A percentile compares a stretch with the other conserved stretches of the same genome.
Evolutionary conservation across 2,113 vertebrate genomes (phyloP).

Genomic region (Lanius ludovicianus): DNA sequence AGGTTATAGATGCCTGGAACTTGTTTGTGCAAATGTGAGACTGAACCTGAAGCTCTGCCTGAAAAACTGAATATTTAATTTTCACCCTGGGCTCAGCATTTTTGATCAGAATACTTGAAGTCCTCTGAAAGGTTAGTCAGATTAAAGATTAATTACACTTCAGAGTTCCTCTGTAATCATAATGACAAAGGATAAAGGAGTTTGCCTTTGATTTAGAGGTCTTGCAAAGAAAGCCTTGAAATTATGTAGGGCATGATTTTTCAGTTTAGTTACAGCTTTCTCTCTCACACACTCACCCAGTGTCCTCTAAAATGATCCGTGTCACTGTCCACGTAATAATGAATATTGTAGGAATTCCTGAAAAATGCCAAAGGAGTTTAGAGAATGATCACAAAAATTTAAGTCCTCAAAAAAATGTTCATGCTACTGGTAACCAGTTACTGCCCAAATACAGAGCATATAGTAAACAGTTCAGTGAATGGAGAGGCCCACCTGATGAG

Average conservation of each 20-base stretch:
- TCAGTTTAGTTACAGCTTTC: neutral
- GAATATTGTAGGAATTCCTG: constrained; percentile 87
- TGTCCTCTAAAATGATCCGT: constrained; percentile 86
- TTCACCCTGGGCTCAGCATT: neutral
- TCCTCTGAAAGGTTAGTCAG: neutral
- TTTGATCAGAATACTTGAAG: neutral
- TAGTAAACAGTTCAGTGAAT: neutral
- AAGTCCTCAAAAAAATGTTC: neutral
- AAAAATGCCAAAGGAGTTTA: neutral
- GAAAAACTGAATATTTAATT: neutral
- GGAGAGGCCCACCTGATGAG: neutral
- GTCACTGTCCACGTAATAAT: constrained; percentile 79
- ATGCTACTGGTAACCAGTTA: neutral
- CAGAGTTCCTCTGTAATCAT: neutral
- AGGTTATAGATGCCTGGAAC: neutral
- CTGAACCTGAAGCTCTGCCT: neutral
- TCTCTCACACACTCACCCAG: constrained; percentile 76
- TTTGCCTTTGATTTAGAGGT: neutral
- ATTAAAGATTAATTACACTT: neutral
- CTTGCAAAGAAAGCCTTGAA: neutral
- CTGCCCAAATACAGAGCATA: neutral
- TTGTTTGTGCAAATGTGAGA: neutral
- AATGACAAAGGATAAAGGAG: neutral
- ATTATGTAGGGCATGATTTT: neutral
- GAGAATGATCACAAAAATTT: neutral